Conservation (phyloP, 2,888 invertebrate genomes). For the Drosophila borealis region DNA sequence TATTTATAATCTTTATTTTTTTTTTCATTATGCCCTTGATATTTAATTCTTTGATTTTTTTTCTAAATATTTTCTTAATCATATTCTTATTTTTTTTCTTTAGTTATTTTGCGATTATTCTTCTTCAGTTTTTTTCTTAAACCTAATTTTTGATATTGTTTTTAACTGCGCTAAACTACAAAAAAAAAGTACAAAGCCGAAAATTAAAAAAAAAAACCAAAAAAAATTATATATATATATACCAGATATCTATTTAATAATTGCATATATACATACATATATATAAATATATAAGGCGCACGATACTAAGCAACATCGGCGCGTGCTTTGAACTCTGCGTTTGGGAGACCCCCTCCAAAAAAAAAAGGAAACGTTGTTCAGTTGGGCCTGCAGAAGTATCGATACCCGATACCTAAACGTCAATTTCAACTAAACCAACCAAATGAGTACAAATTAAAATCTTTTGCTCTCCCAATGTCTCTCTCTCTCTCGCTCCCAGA, state of each 20-base stretch:
- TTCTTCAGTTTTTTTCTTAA: conserved; percentile 54
- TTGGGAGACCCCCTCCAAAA: conserved; percentile 41
- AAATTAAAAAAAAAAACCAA: conserved; percentile 30
- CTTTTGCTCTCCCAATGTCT: background rate
- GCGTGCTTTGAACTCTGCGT: conserved; percentile 60
- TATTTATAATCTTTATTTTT: conserved; percentile 35
- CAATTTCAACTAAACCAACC: too few relatives aligned
- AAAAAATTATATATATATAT: conserved; percentile 13
- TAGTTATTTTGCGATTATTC: conserved; percentile 52
- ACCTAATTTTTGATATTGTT: conserved; percentile 79
- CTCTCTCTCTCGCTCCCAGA: conserved; percentile 3
- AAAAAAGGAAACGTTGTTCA: conserved; percentile 28
- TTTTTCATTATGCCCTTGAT: conserved; percentile 65
- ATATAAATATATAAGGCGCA: conserved; percentile 56
- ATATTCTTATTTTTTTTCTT: conserved; percentile 52
- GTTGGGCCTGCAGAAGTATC: conserved; percentile 11
- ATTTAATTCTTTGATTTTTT: conserved; percentile 59
- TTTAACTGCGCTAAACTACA: conserved; percentile 74
- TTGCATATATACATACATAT: conserved; percentile 54
- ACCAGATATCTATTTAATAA: conserved; percentile 37
- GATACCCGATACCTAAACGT: too few relatives aligned
- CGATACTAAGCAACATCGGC: conserved; percentile 59
- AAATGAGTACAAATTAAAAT: background rate
- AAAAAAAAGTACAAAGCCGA: conserved; percentile 44
- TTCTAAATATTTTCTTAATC: conserved; percentile 68